These are phyloP conservation scores for Lasiommata megera DNA, from an alignment of 2,888 invertebrate species.

Conservation along the genomic window DNA sequence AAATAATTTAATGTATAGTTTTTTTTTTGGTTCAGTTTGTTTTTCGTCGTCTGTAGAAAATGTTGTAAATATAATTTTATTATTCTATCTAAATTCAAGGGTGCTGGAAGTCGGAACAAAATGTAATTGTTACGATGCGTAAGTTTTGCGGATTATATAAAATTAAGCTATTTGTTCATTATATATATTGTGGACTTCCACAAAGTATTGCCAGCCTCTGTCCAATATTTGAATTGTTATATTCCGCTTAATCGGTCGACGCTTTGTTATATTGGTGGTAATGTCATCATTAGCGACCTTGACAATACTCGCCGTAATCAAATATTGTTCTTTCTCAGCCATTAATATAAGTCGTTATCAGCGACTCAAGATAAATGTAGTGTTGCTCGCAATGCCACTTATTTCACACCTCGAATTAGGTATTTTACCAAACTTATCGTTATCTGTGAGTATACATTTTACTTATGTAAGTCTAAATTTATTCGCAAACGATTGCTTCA, in stretches of 20 bases:
- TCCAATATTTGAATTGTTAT: no score
- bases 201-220: no score
- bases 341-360: constrained; percentile 33
- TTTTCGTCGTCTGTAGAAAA: no score
- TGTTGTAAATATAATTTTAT: no score
- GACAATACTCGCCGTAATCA: constrained; percentile 51
- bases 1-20: no score
- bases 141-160: no score
- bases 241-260: neutral
- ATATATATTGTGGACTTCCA: no score
- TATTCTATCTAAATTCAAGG: no score
- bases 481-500: neutral
- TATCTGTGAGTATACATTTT: constrained; percentile 11
- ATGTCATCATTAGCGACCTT: constrained; percentile 66
- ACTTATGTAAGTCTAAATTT: neutral
- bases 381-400: neutral
- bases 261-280: neutral
- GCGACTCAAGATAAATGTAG: constrained; percentile 13
- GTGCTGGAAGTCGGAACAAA: no score
- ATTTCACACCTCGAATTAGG: neutral
- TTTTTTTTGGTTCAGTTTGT: no score
- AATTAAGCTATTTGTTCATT: no score
- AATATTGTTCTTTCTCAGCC: constrained; percentile 50
- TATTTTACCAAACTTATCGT: constrained; percentile 2
- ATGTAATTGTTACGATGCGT: no score